A percentile compares a stretch with the other conserved stretches of the same genome.
phyloP scores from a whole-genome alignment of 1,140 invertebrate genomes.

The Yoshiicerus persimilis region DNA sequence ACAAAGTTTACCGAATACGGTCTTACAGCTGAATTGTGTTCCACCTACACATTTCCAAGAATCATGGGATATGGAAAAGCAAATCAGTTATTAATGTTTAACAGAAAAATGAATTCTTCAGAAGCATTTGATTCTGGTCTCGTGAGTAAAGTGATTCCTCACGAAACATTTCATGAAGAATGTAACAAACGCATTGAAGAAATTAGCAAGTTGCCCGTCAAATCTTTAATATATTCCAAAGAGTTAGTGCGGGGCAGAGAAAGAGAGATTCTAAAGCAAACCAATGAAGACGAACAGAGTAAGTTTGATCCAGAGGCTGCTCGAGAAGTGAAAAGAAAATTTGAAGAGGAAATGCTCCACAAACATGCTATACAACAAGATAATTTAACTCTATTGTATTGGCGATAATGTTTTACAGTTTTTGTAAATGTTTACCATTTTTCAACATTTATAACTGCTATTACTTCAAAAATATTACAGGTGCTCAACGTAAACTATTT shows the following conservation, averaged over 20 bases:
- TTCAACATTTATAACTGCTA: no score
- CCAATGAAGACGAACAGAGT: no score
- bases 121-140: conserved; percentile 74
- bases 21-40: conserved; percentile 63
- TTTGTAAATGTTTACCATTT: no score
- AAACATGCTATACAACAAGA: no score
- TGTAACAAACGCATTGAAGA: conserved; percentile 60
- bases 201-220: conserved; percentile 56
- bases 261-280: no score
- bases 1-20: conserved; percentile 63
- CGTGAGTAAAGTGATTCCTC: conserved; percentile 67
- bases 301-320: no score
- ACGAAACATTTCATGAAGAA: conserved; percentile 60
- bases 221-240: conserved; percentile 61
- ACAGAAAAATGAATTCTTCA: conserved; percentile 72
- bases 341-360: no score
- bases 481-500: no score
- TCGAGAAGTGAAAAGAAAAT: no score
- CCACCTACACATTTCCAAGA: conserved; percentile 62
- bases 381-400: no score
- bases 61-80: conserved; percentile 68
- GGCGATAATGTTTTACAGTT: no score
- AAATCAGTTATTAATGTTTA: conserved; percentile 75
- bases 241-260: conserved; percentile 55
- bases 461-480: no score